A percentile compares a stretch with the other conserved stretches of the same genome.
phyloP scores from a whole-genome alignment of 2,797 vertebrate species.

The Enteromius trimaculatus region DNA sequence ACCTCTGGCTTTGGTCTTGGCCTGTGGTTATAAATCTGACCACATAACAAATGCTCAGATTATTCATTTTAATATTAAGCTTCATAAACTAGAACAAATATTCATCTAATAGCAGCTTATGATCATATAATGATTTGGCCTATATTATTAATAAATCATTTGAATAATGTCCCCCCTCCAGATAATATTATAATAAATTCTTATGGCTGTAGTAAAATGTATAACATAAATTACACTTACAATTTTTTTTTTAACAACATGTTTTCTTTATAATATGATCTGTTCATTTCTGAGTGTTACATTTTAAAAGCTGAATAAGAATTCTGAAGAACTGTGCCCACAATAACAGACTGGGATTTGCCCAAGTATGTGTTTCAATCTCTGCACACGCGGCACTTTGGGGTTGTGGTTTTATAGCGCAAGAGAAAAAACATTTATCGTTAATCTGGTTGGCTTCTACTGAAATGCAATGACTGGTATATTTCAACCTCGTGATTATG shows the following conservation, averaged over 20 bases:
- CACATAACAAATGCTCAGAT: neutral
- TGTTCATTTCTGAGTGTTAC: neutral
- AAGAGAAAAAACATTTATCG: neutral
- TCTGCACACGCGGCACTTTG: neutral
- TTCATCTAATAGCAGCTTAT: neutral
- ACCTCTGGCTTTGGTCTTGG: neutral
- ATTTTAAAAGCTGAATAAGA: neutral
- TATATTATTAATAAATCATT: neutral
- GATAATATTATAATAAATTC: neutral
- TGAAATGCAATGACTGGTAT: conserved; percentile 13
- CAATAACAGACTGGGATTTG: conserved; percentile 11
- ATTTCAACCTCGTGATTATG: neutral
- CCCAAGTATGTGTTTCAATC: neutral
- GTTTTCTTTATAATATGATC: neutral
- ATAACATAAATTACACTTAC: neutral
- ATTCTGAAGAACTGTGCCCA: neutral
- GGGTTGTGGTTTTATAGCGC: conserved; percentile 1
- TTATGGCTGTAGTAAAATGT: neutral
- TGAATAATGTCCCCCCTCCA: neutral
- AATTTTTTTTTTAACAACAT: neutral
- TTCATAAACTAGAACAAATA: neutral
- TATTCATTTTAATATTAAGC: neutral
- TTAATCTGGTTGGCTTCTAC: conserved; percentile 6
- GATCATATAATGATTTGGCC: neutral
- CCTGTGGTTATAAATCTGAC: neutral